phyloP scores from a whole-genome alignment of 1,140 invertebrate genomes.

The Neodiprion lecontei region DNA sequence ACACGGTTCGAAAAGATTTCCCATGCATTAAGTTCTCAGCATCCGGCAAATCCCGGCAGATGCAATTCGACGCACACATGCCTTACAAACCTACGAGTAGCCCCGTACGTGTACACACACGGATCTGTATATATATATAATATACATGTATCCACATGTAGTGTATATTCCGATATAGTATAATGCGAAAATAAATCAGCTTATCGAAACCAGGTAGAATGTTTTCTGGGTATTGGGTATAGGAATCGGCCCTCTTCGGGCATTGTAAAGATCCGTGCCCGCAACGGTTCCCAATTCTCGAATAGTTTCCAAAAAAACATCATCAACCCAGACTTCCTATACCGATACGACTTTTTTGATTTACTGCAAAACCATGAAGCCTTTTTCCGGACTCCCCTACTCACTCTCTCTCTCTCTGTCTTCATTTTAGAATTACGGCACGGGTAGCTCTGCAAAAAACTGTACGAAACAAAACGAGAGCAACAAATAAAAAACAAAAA shows the following conservation, averaged over 20 bases:
- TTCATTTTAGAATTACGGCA: conserved; percentile 26
- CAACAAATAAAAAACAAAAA: neutral
- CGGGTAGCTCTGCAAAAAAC: conserved; percentile 18
- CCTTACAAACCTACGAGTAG: conserved; percentile 10
- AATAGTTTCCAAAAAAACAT: neutral
- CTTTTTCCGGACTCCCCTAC: conserved; percentile 9
- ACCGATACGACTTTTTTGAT: conserved; percentile 14
- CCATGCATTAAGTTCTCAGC: conserved; percentile 10
- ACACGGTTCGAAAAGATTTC: neutral
- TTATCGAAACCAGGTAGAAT: conserved; percentile 54
- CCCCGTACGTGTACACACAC: too few relatives aligned
- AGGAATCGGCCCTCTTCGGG: conserved; percentile 3
- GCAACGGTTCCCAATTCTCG: conserved; percentile 42
- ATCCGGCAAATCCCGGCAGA: conserved; percentile 49
- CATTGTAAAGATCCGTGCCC: conserved; percentile 38
- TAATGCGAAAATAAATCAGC: conserved; percentile 61
- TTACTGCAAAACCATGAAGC: conserved; percentile 23
- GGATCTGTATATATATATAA: too few relatives aligned
- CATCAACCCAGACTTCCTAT: neutral
- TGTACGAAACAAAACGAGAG: conserved; percentile 20
- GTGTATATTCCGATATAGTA: conserved; percentile 13
- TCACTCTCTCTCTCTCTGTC: conserved; percentile 1
- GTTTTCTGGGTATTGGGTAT: conserved; percentile 17
- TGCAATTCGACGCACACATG: conserved; percentile 41
- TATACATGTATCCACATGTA: too few relatives aligned